Evolutionary conservation across 2,888 invertebrate species (phyloP).

Genomic region (Choreutis nemorana): DNA sequence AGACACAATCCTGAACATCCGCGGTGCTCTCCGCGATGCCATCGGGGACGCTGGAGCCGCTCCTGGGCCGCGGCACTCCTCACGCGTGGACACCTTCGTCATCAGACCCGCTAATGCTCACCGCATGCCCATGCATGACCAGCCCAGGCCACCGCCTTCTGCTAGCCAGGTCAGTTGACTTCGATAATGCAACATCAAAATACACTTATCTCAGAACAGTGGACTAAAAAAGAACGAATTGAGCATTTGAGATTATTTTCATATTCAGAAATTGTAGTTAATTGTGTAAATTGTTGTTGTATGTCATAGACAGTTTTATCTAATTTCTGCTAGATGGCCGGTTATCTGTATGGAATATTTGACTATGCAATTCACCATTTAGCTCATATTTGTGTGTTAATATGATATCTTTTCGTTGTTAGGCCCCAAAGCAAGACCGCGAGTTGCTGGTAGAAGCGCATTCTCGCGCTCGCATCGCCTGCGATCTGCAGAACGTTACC

Average conservation of each 20-base stretch:
- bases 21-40: conserved; percentile 50
- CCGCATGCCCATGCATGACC: conserved; percentile 8
- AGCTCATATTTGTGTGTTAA: too few relatives aligned
- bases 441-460: conserved; percentile 46
- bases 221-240: too few relatives aligned
- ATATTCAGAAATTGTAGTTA: too few relatives aligned
- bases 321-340: too few relatives aligned
- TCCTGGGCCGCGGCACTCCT: conserved; percentile 42
- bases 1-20: conserved; percentile 55
- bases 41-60: conserved; percentile 55
- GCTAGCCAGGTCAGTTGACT: conserved; percentile 12
- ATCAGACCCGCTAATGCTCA: conserved; percentile 38
- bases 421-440: conserved; percentile 18
- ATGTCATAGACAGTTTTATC: too few relatives aligned
- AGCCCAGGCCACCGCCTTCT: conserved; percentile 15
- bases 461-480: conserved; percentile 28
- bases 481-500: conserved; percentile 38
- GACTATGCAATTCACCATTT: too few relatives aligned
- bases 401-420: not conserved
- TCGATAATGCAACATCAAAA: not conserved
- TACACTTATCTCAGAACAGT: too few relatives aligned
- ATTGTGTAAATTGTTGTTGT: too few relatives aligned
- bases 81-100: conserved; percentile 48
- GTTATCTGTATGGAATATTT: too few relatives aligned
- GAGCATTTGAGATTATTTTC: too few relatives aligned